Conservation (phyloP, 2,888 invertebrate genomes). For the Parthenolecanium corni region DNA sequence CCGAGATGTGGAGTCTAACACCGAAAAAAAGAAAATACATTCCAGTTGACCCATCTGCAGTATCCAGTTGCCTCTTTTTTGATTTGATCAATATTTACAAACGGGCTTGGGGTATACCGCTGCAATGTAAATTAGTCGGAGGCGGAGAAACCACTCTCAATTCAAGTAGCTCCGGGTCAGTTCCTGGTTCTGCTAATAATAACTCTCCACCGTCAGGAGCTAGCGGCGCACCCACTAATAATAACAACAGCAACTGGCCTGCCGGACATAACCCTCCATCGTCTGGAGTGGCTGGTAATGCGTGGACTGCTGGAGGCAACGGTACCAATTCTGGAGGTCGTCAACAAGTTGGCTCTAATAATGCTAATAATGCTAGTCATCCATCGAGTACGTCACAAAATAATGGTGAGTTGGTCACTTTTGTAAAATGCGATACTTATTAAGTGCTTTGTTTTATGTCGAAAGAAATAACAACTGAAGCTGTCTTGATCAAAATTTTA, state of each 20-base stretch:
- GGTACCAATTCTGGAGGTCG: constrained; percentile 26
- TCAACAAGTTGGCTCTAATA: constrained; percentile 30
- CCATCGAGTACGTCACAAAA: constrained; percentile 29
- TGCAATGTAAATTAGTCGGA: constrained; percentile 54
- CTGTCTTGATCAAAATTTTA: no score
- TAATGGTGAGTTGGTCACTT: constrained; percentile 28
- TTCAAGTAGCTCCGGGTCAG: constrained; percentile 37
- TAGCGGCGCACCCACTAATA: constrained; percentile 37
- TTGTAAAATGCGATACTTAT: no score
- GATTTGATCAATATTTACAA: constrained; percentile 30
- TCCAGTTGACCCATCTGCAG: constrained; percentile 30
- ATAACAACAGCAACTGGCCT: constrained; percentile 34
- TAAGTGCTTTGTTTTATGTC: no score
- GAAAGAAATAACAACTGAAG: no score
- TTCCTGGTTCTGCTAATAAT: constrained; percentile 26
- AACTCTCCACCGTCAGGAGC: constrained; percentile 12
- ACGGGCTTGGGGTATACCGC: constrained; percentile 48
- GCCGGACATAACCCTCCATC: constrained; percentile 21
- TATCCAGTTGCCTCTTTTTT: not conserved
- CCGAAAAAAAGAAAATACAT: constrained; percentile 32
- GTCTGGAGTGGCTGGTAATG: constrained; percentile 1
- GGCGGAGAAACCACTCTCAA: constrained; percentile 74
- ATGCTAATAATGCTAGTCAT: constrained; percentile 32
- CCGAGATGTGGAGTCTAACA: constrained; percentile 30
- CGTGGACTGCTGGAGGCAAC: constrained; percentile 16